Evolutionary conservation across 2,888 invertebrate species (phyloP).

Genomic region (Crossocerus cetratus): DNA sequence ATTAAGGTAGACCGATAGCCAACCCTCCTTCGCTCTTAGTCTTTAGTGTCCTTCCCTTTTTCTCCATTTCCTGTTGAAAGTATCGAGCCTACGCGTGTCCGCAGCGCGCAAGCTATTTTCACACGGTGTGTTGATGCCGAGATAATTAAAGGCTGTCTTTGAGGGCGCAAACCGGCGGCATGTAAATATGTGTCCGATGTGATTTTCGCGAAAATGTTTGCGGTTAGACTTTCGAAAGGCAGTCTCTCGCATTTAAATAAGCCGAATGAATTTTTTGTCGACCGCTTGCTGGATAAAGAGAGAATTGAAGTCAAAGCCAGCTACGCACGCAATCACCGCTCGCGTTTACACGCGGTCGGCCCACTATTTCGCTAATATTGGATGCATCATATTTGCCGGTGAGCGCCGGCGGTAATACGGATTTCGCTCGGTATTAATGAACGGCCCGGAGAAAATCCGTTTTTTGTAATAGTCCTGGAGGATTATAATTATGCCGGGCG

Average conservation of each 20-base stretch:
- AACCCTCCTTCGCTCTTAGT: too few species aligned
- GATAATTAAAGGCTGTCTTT: slow-evolving; percentile 57
- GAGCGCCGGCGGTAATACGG: background rate
- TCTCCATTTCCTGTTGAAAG: background rate
- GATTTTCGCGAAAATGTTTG: slow-evolving; percentile 55
- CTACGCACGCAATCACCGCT: background rate
- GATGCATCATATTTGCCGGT: background rate
- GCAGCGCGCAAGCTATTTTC: slow-evolving; percentile 38
- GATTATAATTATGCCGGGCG: slow-evolving; percentile 47
- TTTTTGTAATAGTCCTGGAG: slow-evolving; percentile 19
- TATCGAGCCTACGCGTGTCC: slow-evolving; percentile 11
- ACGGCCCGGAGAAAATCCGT: slow-evolving; percentile 4
- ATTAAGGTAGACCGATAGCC: too few species aligned
- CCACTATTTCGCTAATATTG: too few species aligned
- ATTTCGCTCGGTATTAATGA: slow-evolving; percentile 12
- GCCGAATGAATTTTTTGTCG: background rate
- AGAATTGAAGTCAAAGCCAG: background rate
- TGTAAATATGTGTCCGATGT: slow-evolving; percentile 41
- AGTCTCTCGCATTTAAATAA: slow-evolving; percentile 35
- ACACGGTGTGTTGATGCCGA: slow-evolving; percentile 44
- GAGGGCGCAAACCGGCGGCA: slow-evolving; percentile 45
- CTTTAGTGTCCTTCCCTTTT: background rate
- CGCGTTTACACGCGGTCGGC: background rate
- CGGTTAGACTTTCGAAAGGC: slow-evolving; percentile 31
- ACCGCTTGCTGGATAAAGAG: background rate